Base-by-base conservation (phyloP, 64 coral and sea anemone species). In the Catalaphyllia jardinei region DNA sequence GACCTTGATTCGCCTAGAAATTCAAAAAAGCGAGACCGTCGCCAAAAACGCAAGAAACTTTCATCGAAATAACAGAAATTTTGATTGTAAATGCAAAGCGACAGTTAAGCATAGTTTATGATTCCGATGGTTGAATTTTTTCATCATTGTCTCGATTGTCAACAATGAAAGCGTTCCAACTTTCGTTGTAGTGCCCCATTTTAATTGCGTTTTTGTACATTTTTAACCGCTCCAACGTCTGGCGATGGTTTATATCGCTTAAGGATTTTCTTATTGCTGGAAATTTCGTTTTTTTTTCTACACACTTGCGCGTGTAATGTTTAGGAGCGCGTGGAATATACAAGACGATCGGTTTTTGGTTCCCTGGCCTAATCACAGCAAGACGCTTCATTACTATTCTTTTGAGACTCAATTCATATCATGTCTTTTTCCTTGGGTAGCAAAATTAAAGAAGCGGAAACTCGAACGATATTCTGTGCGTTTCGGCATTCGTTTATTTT, bases 81-180 rank as follows among this genome's bases (percentile, higher is more conserved):
- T 69, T 19, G 22, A 49, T 61, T 15, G 29, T 52, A 42, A 67
- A 67, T 46, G 14, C 17, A 42, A 24, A n/a, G 63, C 63, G 35
- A 71, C 22, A 17, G 62, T 71, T 33, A 33, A 50, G 62, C 24
- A 49, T 85, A 85, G 39, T 51, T 71, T 71, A 71, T 38, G 81
- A 85, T 85, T 85, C 81, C 81, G 60, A 85, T 85, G 22, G 81
- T 71, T 39, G 60, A 39, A 85, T 64, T 85, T 81, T 85, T 42
- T 15, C 35, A 71, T 50, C 14, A 71, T 85, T 85, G 81, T 85
- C 62, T 85, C 42, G 13, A 71, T 39, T 85, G 81, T 85, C 81
- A 85, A 85, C 81, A 85, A 85, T n/a, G 81, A 71, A 71, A 71
- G 63, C 62, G 33, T 85, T 50, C 33, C 35, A 51, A 51, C 35